Conservation (phyloP, 2,888 invertebrate species). For the Drosophila tripunctata region DNA sequence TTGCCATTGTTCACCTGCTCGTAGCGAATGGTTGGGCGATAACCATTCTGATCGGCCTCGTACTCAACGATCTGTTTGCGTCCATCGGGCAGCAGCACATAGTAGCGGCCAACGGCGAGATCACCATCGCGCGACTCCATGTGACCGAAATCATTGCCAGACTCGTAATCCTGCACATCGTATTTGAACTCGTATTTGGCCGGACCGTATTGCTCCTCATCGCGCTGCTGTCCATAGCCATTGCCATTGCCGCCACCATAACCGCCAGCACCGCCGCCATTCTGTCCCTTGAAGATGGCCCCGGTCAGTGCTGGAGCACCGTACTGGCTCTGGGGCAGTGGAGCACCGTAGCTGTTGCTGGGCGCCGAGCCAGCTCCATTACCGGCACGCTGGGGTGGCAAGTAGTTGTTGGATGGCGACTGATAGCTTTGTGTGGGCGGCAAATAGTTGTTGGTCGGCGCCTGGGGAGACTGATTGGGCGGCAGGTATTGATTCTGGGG, state of each 20-base stretch:
- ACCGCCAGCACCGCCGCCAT: constrained; percentile 56
- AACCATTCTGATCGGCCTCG: constrained; percentile 89
- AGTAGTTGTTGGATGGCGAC: constrained; percentile 84
- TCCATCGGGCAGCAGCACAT: constrained; percentile 88
- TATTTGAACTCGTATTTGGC: constrained; percentile 89
- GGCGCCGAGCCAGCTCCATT: constrained; percentile 58
- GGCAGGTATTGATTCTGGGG: constrained; percentile 83
- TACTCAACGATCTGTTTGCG: constrained; percentile 89
- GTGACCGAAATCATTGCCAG: constrained; percentile 88
- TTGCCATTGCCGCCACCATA: constrained; percentile 60
- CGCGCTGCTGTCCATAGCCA: constrained; percentile 72
- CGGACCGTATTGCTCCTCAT: constrained; percentile 86
- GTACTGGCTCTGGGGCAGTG: constrained; percentile 84
- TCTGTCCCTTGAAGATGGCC: constrained; percentile 84
- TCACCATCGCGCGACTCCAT: constrained; percentile 88
- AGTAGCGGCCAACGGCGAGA: constrained; percentile 87
- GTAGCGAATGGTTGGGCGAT: constrained; percentile 88
- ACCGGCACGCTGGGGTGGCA: constrained; percentile 82
- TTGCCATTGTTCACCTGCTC: constrained; percentile 85
- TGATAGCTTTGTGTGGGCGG: constrained; percentile 83
- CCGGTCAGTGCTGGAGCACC: constrained; percentile 86
- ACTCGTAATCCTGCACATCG: constrained; percentile 87
- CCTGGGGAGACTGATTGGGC: constrained; percentile 84
- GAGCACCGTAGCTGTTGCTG: constrained; percentile 75
- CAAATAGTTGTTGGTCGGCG: constrained; percentile 83